Evolutionary conservation across 2,797 vertebrate genomes (phyloP).

Genomic region (Mallotus villosus): DNA sequence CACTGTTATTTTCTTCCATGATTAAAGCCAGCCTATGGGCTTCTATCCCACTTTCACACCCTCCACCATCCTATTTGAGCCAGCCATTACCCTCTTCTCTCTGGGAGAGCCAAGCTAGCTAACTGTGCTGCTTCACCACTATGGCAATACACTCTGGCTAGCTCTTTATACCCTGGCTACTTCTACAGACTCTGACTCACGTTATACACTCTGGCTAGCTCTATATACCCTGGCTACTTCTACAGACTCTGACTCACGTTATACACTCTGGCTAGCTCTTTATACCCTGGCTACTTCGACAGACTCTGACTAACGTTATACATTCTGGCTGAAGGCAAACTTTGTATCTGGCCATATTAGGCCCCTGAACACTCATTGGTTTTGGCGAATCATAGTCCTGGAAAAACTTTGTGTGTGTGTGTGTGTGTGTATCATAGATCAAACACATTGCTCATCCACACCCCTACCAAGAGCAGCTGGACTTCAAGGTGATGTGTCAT

Average conservation of each 20-base stretch:
- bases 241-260: no score
- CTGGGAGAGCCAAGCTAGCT: slow-evolving; percentile 13
- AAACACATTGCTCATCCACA: not conserved
- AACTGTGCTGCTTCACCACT: not conserved
- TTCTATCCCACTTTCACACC: slow-evolving; percentile 60
- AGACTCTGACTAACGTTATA: no score
- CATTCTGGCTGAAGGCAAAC: not conserved
- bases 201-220: not conserved
- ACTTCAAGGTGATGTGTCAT: not conserved
- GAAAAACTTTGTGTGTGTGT: not conserved
- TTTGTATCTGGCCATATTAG: not conserved
- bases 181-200: not conserved
- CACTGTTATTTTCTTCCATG: slow-evolving; percentile 26
- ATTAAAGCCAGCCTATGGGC: slow-evolving; percentile 53
- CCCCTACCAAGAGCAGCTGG: not conserved
- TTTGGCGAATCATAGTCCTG: not conserved
- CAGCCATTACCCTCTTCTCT: not conserved
- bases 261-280: not conserved
- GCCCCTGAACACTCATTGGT: not conserved
- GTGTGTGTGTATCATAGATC: not conserved
- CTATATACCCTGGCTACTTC: not conserved
- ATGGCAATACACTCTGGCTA: not conserved
- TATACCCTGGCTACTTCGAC: not conserved
- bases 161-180: not conserved
- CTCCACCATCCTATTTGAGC: slow-evolving; percentile 44